Base-by-base conservation (phyloP, 2,888 invertebrate species). In the Tetranychus truncatus region DNA sequence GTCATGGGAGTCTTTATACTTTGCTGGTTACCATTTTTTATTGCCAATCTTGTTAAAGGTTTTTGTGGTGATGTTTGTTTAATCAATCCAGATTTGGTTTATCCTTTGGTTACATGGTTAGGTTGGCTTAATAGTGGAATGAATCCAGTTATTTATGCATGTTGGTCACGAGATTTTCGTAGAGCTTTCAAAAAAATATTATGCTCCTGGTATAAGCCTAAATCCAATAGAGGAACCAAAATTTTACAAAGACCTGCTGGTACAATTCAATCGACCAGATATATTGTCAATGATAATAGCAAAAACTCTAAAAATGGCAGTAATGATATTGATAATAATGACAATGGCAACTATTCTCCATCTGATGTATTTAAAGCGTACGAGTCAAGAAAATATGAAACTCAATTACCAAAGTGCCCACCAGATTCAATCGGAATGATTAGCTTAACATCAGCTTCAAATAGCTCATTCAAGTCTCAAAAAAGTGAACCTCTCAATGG, bases 111-210 rank as follows among this genome's bases (percentile, higher is more conserved):
- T 77, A 92, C 92, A 79, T 94, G 94, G 94, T 20, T 93, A 69
- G 94, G 94, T 74, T 94, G 93, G 93, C 91, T 93, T 83, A 94
- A 94, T 84, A 92, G 92, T 72, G 91, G 92, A 77, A 94, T 94
- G 93, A 94, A 94, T 85, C 95, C 95, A 0, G 92, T 95, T 79
- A 96, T 96, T 82, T 96, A 96, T 83, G 95, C 95, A n/a, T 93
- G 94, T 82, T 95, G 95, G 90, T 95, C 94, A 85, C 87, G 92
- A 81, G 96, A 96, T 84, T 96, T 96, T 83, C 77, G 84, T 44
- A 73, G 95, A 84, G 95, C 95, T 24, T 95, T 95, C 83, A 88
- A 91, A 76, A 88, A 93, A 81, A 91, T 95, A 80, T 84, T 95
- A 77, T 95, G 93, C 84, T 89, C 89, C 72, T 93, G 92, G 73